These are phyloP conservation scores for Lepidochitona cinerea DNA, from an alignment of 2,888 invertebrate genomes.

Conservation along the genomic window DNA sequence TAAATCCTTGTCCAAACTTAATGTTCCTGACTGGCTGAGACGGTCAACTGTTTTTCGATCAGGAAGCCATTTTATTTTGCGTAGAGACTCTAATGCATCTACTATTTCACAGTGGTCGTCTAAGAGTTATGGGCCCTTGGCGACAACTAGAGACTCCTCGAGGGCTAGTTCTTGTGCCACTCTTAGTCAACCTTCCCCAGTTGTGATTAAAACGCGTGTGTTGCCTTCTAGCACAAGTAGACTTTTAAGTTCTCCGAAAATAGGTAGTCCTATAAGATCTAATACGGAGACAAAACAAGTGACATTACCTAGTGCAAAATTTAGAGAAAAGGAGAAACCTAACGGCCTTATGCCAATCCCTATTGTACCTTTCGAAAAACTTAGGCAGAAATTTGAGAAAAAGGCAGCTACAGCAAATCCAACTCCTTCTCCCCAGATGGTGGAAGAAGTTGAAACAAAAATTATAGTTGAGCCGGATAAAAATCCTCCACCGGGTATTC, in stretches of 20 bases:
- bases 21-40: slow-evolving; percentile 96
- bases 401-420: not conserved
- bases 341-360: slow-evolving; percentile 58
- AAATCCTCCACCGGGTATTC: slow-evolving; percentile 1
- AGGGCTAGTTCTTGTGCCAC: slow-evolving; percentile 41
- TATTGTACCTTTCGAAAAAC: slow-evolving; percentile 59
- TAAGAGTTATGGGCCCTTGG: slow-evolving; percentile 3
- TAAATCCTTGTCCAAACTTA: slow-evolving; percentile 91
- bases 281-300: slow-evolving; percentile 18
- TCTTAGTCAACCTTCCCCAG: slow-evolving; percentile 41
- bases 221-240: slow-evolving; percentile 44
- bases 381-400: slow-evolving; percentile 58
- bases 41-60: slow-evolving; percentile 69
- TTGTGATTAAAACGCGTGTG: slow-evolving; percentile 61
- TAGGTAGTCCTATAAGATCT: slow-evolving; percentile 34
- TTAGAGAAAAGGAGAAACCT: slow-evolving; percentile 49
- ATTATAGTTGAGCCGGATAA: slow-evolving; percentile 1
- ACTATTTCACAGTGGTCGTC: slow-evolving; percentile 10
- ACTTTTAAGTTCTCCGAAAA: slow-evolving; percentile 39
- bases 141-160: not conserved
- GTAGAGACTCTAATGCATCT: slow-evolving; percentile 44
- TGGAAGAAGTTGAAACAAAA: slow-evolving; percentile 10
- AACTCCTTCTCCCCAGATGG: slow-evolving; percentile 1
- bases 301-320: slow-evolving; percentile 59
- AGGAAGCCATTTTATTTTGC: slow-evolving; percentile 53